Evolutionary conservation across 2,113 vertebrate genomes (phyloP).

Genomic region (Lagenorhynchus albirostris): DNA sequence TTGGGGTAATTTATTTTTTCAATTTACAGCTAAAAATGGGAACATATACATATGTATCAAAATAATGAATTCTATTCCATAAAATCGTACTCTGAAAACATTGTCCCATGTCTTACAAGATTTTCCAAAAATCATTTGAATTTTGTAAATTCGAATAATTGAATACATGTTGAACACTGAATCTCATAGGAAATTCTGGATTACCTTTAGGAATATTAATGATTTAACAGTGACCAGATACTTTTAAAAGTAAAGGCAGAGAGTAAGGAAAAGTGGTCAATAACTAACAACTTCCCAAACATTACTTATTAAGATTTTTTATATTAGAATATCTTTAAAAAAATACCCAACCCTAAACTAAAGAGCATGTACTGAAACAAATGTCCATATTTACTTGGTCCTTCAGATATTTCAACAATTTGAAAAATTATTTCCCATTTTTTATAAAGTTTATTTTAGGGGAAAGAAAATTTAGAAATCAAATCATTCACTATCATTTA

Average conservation of each 20-base stretch:
- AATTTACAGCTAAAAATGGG: conserved; percentile 17
- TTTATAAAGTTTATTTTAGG: neutral
- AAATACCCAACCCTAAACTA: neutral
- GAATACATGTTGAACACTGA: neutral
- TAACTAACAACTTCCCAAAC: neutral
- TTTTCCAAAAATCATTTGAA: neutral
- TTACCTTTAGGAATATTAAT: neutral
- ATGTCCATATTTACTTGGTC: neutral
- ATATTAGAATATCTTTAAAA: neutral
- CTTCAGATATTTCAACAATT: neutral
- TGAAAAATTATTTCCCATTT: conserved; percentile 39
- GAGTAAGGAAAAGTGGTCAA: neutral
- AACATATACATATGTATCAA: neutral
- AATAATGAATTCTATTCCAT: neutral
- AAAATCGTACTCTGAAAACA: conserved; percentile 43
- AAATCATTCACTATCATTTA: neutral
- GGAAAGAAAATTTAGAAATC: neutral
- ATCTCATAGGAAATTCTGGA: neutral
- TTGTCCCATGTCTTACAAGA: neutral
- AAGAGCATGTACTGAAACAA: neutral
- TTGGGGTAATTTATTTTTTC: conserved; percentile 7
- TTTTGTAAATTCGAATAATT: neutral
- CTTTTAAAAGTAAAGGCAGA: conserved; percentile 14
- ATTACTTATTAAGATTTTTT: neutral
- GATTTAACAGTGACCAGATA: neutral